Percentiles rank a stretch among this genome's conserved stretches.
These are phyloP conservation scores for Fulmarus glacialis DNA, from an alignment of 2,113 vertebrate species.

Conservation along the genomic window DNA sequence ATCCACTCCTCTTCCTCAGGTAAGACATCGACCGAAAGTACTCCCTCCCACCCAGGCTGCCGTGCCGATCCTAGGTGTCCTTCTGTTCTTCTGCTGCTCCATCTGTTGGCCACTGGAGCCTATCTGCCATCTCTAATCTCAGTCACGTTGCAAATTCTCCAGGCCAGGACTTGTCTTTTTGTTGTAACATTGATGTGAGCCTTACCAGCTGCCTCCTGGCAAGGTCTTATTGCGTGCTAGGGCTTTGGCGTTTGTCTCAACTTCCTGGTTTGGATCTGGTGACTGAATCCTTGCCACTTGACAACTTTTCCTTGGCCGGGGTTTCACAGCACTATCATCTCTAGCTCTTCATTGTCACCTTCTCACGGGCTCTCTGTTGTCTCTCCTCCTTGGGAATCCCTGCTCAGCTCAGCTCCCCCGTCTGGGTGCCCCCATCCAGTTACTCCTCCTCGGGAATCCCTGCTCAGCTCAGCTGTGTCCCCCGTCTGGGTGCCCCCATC, in stretches of 20 bases:
- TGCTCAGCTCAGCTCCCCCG: not conserved
- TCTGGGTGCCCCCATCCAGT: not conserved
- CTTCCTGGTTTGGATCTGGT: not conserved
- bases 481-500: not conserved
- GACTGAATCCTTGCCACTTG: not conserved
- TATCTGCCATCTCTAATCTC: not conserved
- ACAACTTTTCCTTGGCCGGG: not conserved
- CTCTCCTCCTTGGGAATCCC: not conserved
- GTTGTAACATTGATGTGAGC: not conserved
- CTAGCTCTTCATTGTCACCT: not conserved
- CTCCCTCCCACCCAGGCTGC: not conserved
- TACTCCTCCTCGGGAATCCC: not conserved
- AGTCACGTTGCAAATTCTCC: not conserved
- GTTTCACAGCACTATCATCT: not conserved
- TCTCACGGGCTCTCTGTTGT: not conserved
- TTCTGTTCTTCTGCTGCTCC: not conserved
- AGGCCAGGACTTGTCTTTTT: not conserved
- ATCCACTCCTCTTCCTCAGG: not conserved
- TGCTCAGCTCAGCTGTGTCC: not conserved
- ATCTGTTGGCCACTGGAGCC: not conserved
- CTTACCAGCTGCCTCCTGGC: not conserved
- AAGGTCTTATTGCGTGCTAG: not conserved
- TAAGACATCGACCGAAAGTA: not conserved
- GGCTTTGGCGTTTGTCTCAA: not conserved
- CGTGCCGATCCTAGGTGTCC: fast-evolving